Percentiles rank a stretch among this genome's conserved stretches.
Evolutionary conservation across 2,113 vertebrate species (phyloP).

Genomic region (Dipodomys ordii): DNA sequence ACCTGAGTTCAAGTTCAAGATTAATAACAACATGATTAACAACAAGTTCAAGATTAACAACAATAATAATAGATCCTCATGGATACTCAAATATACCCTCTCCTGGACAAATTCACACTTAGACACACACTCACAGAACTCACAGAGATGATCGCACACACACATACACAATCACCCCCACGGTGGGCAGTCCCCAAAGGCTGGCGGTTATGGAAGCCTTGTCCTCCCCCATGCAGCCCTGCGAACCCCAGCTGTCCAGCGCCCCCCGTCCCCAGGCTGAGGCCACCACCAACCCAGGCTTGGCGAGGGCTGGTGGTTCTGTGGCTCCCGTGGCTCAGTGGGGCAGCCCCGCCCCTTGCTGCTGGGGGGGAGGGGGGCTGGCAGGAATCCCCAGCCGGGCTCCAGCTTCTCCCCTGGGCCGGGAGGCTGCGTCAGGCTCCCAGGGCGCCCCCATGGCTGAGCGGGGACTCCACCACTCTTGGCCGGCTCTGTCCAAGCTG

Average conservation of each 20-base stretch:
- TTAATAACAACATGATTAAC: neutral
- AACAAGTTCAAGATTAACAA: too few relatives aligned
- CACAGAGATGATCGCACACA: too few relatives aligned
- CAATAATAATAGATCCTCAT: too few relatives aligned
- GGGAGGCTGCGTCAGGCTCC: too few relatives aligned
- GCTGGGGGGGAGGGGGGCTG: constrained; percentile 61
- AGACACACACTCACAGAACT: neutral
- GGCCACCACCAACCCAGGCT: constrained; percentile 40
- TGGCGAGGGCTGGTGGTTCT: too few relatives aligned
- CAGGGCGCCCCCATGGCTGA: constrained; percentile 89
- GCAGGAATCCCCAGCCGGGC: constrained; percentile 57
- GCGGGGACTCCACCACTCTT: constrained; percentile 96
- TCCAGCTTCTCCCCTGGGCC: neutral
- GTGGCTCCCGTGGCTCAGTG: neutral
- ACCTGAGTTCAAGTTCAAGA: neutral
- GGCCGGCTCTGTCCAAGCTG: constrained; percentile 96
- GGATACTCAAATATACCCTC: neutral
- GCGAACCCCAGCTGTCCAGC: neutral
- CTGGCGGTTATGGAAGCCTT: neutral
- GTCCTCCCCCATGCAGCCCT: neutral
- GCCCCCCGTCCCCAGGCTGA: constrained; percentile 71
- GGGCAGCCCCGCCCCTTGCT: constrained; percentile 81
- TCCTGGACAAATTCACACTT: neutral
- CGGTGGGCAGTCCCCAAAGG: too few relatives aligned
- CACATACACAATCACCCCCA: neutral